phyloP scores from a whole-genome alignment of 1,140 invertebrate species.

The Drosophila varians region DNA sequence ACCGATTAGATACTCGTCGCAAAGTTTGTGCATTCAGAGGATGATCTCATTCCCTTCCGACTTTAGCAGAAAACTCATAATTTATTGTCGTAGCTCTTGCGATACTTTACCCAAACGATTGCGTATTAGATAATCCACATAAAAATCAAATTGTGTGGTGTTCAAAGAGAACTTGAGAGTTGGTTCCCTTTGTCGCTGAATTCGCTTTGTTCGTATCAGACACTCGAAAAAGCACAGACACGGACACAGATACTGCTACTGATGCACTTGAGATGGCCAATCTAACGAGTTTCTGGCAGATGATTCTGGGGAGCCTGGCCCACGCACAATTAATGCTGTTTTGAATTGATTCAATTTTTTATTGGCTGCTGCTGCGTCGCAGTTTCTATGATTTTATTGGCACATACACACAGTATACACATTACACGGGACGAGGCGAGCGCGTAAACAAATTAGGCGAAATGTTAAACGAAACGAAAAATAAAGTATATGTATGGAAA shows the following conservation, averaged over 20 bases:
- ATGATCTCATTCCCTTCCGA: conserved; percentile 56
- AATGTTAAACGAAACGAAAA: conserved; percentile 52
- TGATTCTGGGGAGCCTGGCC: conserved; percentile 38
- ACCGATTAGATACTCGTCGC: conserved; percentile 12
- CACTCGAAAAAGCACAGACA: conserved; percentile 15
- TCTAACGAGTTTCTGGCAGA: conserved; percentile 40
- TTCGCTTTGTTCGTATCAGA: conserved; percentile 39
- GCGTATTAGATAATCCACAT: conserved; percentile 51
- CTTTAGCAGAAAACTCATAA: conserved; percentile 62
- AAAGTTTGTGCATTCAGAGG: background rate
- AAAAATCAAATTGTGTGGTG: conserved; percentile 14
- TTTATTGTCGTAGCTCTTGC: background rate
- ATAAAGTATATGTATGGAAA: conserved; percentile 38
- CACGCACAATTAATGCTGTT: conserved; percentile 53
- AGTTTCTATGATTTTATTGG: conserved; percentile 18
- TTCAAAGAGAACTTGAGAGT: conserved; percentile 25
- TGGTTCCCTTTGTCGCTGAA: conserved; percentile 26
- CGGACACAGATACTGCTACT: background rate
- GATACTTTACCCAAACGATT: conserved; percentile 31
- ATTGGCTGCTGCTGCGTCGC: conserved; percentile 21
- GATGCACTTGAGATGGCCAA: conserved; percentile 51
- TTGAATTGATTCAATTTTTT: conserved; percentile 19
- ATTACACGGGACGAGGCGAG: background rate
- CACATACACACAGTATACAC: conserved; percentile 4
- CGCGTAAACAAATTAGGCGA: conserved; percentile 50